phyloP scores from a whole-genome alignment of 1,140 invertebrate genomes.

The Drosophila saltans region DNA sequence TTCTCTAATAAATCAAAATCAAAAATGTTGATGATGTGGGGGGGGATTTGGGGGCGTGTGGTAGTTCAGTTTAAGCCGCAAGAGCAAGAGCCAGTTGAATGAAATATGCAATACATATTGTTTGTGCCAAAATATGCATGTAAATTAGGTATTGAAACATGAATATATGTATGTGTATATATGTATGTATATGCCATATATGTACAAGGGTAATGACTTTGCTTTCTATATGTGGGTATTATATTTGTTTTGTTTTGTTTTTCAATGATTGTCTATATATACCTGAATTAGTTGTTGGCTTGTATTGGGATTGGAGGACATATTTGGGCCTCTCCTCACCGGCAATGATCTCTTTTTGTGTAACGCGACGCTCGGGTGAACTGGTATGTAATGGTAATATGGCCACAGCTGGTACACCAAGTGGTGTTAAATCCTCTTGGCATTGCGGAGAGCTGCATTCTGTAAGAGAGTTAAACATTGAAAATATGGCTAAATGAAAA shows the following conservation, averaged over 20 bases:
- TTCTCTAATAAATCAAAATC: neutral
- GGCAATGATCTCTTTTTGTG: constrained; percentile 83
- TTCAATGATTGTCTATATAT: neutral
- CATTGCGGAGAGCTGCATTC: constrained; percentile 78
- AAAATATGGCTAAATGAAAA: neutral
- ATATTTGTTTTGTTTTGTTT: too few species aligned
- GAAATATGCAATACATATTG: neutral
- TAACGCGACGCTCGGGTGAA: constrained; percentile 81
- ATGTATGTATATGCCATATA: constrained; percentile 5
- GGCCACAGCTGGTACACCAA: constrained; percentile 77
- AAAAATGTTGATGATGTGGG: neutral
- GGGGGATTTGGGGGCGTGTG: too few species aligned
- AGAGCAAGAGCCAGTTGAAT: neutral
- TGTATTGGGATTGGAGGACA: constrained; percentile 77
- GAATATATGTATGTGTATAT: constrained; percentile 18
- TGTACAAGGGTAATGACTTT: too few species aligned
- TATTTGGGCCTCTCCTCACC: constrained; percentile 83
- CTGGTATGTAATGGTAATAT: constrained; percentile 77
- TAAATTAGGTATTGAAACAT: neutral
- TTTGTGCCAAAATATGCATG: too few species aligned
- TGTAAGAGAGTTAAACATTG: constrained; percentile 13
- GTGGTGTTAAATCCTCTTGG: constrained; percentile 69
- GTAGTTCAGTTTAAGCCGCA: too few species aligned
- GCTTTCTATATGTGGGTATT: too few species aligned
- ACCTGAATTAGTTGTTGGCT: constrained; percentile 66